Evolutionary conservation across 1,140 invertebrate species (phyloP).

Genomic region (Rhyzopertha dominica): DNA sequence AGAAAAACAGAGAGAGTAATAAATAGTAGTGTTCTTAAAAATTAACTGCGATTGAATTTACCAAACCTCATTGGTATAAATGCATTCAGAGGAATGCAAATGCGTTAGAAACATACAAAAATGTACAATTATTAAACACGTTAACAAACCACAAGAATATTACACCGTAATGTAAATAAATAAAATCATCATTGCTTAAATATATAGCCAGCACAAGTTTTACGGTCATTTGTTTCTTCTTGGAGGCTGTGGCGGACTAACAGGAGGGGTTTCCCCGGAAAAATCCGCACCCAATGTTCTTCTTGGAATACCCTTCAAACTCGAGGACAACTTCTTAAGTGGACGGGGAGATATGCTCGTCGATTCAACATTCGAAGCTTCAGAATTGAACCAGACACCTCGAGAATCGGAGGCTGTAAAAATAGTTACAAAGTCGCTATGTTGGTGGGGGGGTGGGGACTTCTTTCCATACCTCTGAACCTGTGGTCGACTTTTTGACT

Average conservation of each 20-base stretch:
- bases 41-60: too few species aligned
- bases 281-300: conserved; percentile 35
- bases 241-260: conserved; percentile 47
- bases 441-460: conserved; percentile 20
- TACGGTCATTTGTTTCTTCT: conserved; percentile 37
- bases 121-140: too few species aligned
- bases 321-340: conserved; percentile 47
- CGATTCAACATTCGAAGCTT: conserved; percentile 38
- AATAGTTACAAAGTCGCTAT: conserved; percentile 28
- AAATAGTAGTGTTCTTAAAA: too few species aligned
- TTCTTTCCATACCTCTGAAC: conserved; percentile 33
- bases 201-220: too few species aligned
- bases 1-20: too few species aligned
- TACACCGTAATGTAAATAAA: too few species aligned
- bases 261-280: conserved; percentile 47
- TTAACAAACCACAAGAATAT: too few species aligned
- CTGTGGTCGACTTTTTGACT: conserved; percentile 36
- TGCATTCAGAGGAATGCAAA: too few species aligned
- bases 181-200: too few species aligned
- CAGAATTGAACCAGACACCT: conserved; percentile 40
- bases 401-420: conserved; percentile 30
- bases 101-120: too few species aligned
- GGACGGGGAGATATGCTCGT: conserved; percentile 48
- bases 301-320: conserved; percentile 46
- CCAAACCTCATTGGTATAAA: too few species aligned